Evolutionary conservation across 2,113 vertebrate species (phyloP).

Genomic region (Sturnus vulgaris): DNA sequence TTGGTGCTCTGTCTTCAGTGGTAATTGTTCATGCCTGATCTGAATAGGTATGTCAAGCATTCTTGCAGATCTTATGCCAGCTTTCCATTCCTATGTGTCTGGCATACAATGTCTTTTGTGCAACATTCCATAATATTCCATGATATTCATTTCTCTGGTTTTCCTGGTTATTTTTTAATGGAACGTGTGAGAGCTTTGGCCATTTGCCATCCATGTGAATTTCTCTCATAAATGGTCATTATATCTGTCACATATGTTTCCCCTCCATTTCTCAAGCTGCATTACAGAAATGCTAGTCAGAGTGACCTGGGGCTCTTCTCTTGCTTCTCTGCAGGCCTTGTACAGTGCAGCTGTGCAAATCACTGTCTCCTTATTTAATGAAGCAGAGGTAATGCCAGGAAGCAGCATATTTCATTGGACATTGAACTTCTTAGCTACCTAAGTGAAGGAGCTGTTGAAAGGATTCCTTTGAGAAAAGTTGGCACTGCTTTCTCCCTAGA

Average conservation of each 20-base stretch:
- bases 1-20: neutral
- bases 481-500: slow-evolving; percentile 22
- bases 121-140: neutral
- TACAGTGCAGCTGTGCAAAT: neutral
- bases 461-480: slow-evolving; percentile 52
- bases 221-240: neutral
- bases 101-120: neutral
- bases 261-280: neutral
- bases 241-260: neutral
- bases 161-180: neutral
- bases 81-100: neutral
- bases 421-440: slow-evolving; percentile 29
- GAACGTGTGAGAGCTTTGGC: neutral
- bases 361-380: slow-evolving; percentile 23
- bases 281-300: neutral
- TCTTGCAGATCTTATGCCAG: neutral
- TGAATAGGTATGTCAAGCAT: neutral
- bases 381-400: slow-evolving; percentile 40
- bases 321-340: neutral
- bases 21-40: neutral
- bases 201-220: neutral
- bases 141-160: neutral
- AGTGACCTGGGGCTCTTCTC: neutral
- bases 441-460: slow-evolving; percentile 30
- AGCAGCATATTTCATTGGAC: slow-evolving; percentile 18